Base-by-base conservation (phyloP, 2,797 vertebrate genomes). In the Apodemus agrarius region DNA sequence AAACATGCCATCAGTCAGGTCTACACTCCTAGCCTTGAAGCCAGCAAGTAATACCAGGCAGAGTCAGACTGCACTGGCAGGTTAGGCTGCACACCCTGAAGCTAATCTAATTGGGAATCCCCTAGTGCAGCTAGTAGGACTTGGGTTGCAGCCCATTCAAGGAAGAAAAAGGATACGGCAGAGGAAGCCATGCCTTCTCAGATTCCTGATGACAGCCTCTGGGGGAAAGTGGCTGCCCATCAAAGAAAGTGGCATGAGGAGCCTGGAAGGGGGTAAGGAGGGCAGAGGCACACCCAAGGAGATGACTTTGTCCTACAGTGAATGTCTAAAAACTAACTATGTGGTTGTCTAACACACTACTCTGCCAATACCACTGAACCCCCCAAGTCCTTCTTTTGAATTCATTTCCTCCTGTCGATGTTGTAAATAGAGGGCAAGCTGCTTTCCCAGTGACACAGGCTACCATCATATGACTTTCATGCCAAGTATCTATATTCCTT, bases 401-500 rank as follows among this genome's bases (percentile, higher is more conserved):
- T 97, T 96, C 84, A 79, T 97, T 93, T 96, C 97, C 96, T 97
- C 97, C 89, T 57, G 57, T 63, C 31, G 21, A 13, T 82, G 93
- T 94, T 79, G 63, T 82, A 83, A 98, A 95, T 84, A 86, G 93
- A 97, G 95, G 96, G 97, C 95, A 95, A 97, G 93, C 97, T 88
- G 96, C 9, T 76, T 67, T 76, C 97, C 97, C 93, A 96, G 97
- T 81, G 96, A 97, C 91, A 98, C 78, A 90, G 95, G 95, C 91
- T 93, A 90, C 97, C 97, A 95, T 96, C 0, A 0, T 98, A 98
- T 96, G 98, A 97, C 98, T 98, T 98, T 97, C 97, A 49, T 89
- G 95, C 96, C 96, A 97, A 97, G 98, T 98, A 94, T 46, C 40
- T 89, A 91, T 93, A 98, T 98, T 97, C 97, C 97, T 98, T 98